These are phyloP conservation scores for Clavelina lepadiformis DNA, from an alignment of 23 tunicate genomes.

Conservation along the genomic window DNA sequence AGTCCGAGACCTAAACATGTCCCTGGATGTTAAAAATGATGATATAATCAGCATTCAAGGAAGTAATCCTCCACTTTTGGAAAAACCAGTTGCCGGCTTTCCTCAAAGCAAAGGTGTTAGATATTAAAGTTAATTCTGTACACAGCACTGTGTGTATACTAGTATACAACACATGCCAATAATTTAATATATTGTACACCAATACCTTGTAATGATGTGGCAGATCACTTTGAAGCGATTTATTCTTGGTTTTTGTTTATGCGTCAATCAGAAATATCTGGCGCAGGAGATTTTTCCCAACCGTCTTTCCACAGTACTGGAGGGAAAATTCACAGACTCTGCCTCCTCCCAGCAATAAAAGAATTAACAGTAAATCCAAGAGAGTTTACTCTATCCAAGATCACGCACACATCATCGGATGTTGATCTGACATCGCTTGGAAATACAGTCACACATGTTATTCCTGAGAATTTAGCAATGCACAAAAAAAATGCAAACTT, in stretches of 20 bases:
- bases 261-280: too few relatives aligned
- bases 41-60: slow-evolving; percentile 70
- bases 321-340: slow-evolving; percentile 69
- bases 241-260: too few relatives aligned
- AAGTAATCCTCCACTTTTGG: slow-evolving; percentile 47
- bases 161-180: too few relatives aligned
- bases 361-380: slow-evolving; percentile 41
- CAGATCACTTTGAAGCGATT: too few relatives aligned
- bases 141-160: too few relatives aligned
- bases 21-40: slow-evolving; percentile 63
- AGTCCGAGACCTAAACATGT: slow-evolving; percentile 35
- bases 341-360: slow-evolving; percentile 59
- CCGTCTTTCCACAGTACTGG: slow-evolving; percentile 10
- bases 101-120: too few relatives aligned
- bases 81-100: slow-evolving; percentile 32
- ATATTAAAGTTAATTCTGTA: too few relatives aligned
- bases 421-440: slow-evolving; percentile 6
- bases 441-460: neutral
- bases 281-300: too few relatives aligned
- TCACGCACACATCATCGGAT: slow-evolving; percentile 15
- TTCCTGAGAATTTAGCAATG: neutral
- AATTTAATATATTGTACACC: too few relatives aligned
- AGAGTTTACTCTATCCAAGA: slow-evolving; percentile 39
- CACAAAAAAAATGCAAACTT: neutral
- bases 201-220: too few relatives aligned